Base-by-base conservation (phyloP, 2,888 invertebrate species). In the Masnerella sp. region DNA sequence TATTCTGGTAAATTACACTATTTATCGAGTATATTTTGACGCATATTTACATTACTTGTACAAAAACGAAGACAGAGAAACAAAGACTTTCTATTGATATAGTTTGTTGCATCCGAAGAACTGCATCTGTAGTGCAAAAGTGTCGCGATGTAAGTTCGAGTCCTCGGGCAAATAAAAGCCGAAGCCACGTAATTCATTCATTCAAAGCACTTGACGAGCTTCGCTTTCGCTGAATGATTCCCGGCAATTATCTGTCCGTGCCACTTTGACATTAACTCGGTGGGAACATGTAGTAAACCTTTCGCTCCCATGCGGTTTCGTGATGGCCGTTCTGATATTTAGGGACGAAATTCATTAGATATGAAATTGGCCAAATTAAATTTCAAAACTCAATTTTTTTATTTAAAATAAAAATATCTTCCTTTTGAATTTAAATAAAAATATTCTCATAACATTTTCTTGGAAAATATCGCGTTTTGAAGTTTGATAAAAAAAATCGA, bases 301-400 rank as follows among this genome's bases (percentile, higher is more conserved):
- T 74, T 75, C 64, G 74, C 61, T 70, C 52, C 51, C 77, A 77
- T 77, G 79, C 77, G 74, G 34, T 12, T 70, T 70, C 34, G 67
- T 64, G 72, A 52, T 40, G 61, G 43, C 64, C 34, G 34, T 34
- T 34, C 32, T 18, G 34, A 12, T n/a, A n/a, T n/a, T n/a, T n/a
- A n/a, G n/a, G 12, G n/a, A 15, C 70, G 38, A 40, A 18, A 9
- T 8, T 9, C 11, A 4, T 34, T 14, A 11, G 17, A 12, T 36
- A 36, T 18, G 77, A 22, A 22, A 22, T 22, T 7, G 22, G 22
- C 7, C 22, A 22, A 22, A 22, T 5, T 22, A 3, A 22, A 22
- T 22, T 22, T 22, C n/a, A n/a, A n/a, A 22, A 22, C 22, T 5
- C 22, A 22, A 22, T 22, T 22, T 22, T 22, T 22, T n/a, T n/a